phyloP scores from a whole-genome alignment of 1,140 invertebrate genomes.

The Diorhabda carinulata region DNA sequence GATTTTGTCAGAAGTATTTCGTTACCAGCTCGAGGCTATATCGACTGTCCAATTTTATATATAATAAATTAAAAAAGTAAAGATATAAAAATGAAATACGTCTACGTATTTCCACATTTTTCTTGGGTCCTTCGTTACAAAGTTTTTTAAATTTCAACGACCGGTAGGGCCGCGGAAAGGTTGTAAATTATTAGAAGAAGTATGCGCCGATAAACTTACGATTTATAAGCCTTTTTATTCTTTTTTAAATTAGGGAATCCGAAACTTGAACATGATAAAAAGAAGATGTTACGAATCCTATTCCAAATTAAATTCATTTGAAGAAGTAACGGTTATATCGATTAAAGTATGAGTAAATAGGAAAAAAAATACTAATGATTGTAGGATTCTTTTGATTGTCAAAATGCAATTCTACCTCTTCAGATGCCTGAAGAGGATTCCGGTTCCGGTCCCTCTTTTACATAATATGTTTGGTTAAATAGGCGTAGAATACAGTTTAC shows the following conservation, averaged over 20 bases:
- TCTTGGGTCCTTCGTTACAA: slow-evolving; percentile 20
- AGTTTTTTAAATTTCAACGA: slow-evolving; percentile 22
- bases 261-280: neutral
- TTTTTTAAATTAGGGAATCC: neutral
- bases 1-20: slow-evolving; percentile 11
- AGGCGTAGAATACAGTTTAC: no score
- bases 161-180: neutral
- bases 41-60: slow-evolving; percentile 18
- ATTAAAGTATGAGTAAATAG: no score
- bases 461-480: no score
- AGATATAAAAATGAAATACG: slow-evolving; percentile 24
- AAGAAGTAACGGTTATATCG: no score
- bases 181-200: slow-evolving; percentile 3
- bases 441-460: no score
- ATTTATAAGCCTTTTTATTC: slow-evolving; percentile 1
- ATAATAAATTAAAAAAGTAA: slow-evolving; percentile 23
- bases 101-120: slow-evolving; percentile 16
- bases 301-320: no score
- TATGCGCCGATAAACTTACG: neutral
- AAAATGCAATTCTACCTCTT: no score
- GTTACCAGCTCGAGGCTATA: neutral
- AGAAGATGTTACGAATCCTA: no score
- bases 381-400: no score
- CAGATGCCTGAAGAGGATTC: no score
- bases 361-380: no score